A percentile compares a stretch with the other conserved stretches of the same genome.
phyloP scores from a whole-genome alignment of 2,797 vertebrate species.

The Peromyscus nudipes region DNA sequence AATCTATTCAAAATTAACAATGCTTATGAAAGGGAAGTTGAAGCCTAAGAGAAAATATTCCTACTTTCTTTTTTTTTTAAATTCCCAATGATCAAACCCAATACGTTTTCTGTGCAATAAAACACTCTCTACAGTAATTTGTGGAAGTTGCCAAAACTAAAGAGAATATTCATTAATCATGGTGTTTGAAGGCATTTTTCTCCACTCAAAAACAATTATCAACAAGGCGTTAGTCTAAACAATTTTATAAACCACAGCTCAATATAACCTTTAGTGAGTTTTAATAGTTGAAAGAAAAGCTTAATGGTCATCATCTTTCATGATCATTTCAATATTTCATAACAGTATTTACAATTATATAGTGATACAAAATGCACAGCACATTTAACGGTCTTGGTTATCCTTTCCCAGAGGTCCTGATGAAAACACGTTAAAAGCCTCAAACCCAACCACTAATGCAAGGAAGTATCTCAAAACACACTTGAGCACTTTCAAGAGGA shows the following conservation, averaged over 20 bases:
- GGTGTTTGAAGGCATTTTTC: slow-evolving; percentile 88
- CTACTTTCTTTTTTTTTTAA: slow-evolving; percentile 22
- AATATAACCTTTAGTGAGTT: slow-evolving; percentile 87
- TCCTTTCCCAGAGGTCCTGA: slow-evolving; percentile 88
- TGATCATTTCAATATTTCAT: slow-evolving; percentile 94
- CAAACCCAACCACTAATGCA: slow-evolving; percentile 90
- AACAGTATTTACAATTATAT: slow-evolving; percentile 91
- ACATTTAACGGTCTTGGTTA: slow-evolving; percentile 92
- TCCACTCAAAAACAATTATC: slow-evolving; percentile 90
- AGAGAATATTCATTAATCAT: slow-evolving; percentile 90
- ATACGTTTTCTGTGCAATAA: slow-evolving; percentile 56
- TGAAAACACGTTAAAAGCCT: slow-evolving; percentile 92
- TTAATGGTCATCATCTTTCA: slow-evolving; percentile 91
- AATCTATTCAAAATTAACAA: background rate
- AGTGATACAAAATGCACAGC: slow-evolving; percentile 91
- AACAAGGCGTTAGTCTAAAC: slow-evolving; percentile 93
- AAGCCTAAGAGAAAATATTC: slow-evolving; percentile 37
- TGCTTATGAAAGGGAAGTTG: background rate
- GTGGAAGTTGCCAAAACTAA: slow-evolving; percentile 83
- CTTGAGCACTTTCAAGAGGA: slow-evolving; percentile 88
- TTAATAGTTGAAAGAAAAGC: slow-evolving; percentile 89
- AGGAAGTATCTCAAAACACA: slow-evolving; percentile 88
- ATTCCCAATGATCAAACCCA: slow-evolving; percentile 72
- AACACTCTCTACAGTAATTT: slow-evolving; percentile 76
- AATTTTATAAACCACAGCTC: slow-evolving; percentile 90